phyloP scores from a whole-genome alignment of 2,888 invertebrate genomes.

The Hoplodrina ambigua region DNA sequence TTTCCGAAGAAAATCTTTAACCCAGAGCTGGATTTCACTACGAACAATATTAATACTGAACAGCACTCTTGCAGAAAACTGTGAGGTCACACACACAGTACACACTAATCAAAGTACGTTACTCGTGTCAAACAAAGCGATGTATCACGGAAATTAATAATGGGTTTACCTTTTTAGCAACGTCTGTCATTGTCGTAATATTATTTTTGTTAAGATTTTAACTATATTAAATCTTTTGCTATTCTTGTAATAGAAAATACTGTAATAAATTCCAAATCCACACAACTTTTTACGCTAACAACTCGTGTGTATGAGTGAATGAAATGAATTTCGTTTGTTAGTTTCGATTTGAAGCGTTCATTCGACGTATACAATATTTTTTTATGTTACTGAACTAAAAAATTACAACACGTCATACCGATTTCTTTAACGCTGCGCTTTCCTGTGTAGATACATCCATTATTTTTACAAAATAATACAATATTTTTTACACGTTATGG shows the following conservation, averaged over 20 bases:
- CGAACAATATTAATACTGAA: constrained; percentile 45
- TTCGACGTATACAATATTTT: constrained; percentile 33
- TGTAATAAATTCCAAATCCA: constrained; percentile 57
- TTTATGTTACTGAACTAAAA: constrained; percentile 51
- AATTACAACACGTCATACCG: constrained; percentile 49
- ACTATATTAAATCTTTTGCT: constrained; percentile 57
- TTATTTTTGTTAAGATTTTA: constrained; percentile 61
- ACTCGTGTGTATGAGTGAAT: constrained; percentile 76
- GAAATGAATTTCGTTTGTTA: constrained; percentile 61
- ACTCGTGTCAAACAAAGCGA: constrained; percentile 78
- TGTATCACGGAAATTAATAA: constrained; percentile 55
- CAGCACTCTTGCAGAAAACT: constrained; percentile 62
- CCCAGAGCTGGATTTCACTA: constrained; percentile 20
- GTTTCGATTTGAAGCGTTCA: constrained; percentile 66
- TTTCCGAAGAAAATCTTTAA: constrained; percentile 13
- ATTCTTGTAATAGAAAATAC: constrained; percentile 58
- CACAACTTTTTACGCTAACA: constrained; percentile 67
- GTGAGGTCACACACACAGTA: constrained; percentile 74
- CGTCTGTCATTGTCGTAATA: constrained; percentile 83
- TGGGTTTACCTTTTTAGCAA: constrained; percentile 85
- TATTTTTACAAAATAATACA: constrained; percentile 43
- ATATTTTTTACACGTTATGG: constrained; percentile 50
- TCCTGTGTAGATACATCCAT: constrained; percentile 59
- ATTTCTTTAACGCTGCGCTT: constrained; percentile 54
- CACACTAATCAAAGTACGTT: constrained; percentile 77